phyloP scores from a whole-genome alignment of 2,797 vertebrate genomes.

The Macroramphosus scolopax region DNA sequence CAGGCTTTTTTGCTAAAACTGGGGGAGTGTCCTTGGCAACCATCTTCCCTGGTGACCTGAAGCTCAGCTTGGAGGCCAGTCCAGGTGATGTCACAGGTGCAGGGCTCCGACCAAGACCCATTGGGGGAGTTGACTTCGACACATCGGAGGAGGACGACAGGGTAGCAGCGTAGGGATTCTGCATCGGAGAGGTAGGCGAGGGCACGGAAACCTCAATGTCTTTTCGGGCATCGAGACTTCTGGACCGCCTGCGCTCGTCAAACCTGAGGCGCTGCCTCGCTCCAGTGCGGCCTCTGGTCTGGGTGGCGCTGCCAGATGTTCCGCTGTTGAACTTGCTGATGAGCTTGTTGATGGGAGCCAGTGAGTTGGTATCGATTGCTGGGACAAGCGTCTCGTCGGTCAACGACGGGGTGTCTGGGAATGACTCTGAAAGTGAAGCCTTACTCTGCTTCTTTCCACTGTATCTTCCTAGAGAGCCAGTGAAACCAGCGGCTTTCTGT shows the following conservation, averaged over 20 bases:
- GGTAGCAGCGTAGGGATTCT: constrained; percentile 63
- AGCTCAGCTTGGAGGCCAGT: constrained; percentile 52
- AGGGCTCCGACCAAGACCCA: constrained; percentile 51
- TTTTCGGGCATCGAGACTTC: constrained; percentile 81
- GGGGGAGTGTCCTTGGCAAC: constrained; percentile 61
- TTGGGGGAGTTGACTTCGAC: constrained; percentile 26
- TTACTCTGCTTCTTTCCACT: constrained; percentile 5
- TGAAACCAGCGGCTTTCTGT: constrained; percentile 17
- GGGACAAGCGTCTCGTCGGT: constrained; percentile 36
- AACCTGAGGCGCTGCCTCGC: constrained; percentile 67
- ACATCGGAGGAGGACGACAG: constrained; percentile 36
- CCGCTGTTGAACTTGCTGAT: constrained; percentile 87
- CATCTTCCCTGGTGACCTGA: constrained; percentile 62
- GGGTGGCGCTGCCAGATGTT: constrained; percentile 41
- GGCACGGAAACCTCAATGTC: constrained; percentile 35
- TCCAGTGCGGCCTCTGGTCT: constrained; percentile 73
- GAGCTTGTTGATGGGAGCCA: constrained; percentile 89
- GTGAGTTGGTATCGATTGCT: constrained; percentile 85
- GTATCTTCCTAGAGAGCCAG: constrained; percentile 45
- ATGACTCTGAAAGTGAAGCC: constrained; percentile 9
- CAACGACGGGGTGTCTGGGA: constrained; percentile 35
- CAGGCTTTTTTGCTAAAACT: constrained; percentile 69
- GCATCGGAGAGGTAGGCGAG: constrained; percentile 39
- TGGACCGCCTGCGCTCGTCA: constrained; percentile 81
- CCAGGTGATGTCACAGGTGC: constrained; percentile 46